Conservation (phyloP, 2,888 invertebrate species). For the Spilarctia lutea region DNA sequence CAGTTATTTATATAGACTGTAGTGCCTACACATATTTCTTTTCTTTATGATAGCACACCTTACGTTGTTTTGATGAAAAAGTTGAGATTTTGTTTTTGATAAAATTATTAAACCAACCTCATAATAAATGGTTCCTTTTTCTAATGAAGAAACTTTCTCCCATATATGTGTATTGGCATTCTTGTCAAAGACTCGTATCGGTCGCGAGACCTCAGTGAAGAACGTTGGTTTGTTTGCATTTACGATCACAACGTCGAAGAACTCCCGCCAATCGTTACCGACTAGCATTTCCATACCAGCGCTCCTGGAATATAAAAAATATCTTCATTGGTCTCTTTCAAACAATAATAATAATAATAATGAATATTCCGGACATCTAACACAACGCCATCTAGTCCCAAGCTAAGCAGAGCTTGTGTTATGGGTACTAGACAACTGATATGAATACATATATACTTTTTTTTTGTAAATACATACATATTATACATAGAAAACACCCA, state of each 20-base stretch:
- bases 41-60: too few species aligned
- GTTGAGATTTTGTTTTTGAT: not conserved
- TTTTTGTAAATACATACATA: too few species aligned
- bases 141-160: conserved; percentile 95
- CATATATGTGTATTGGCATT: conserved; percentile 93
- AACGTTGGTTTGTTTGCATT: conserved; percentile 98
- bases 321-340: not conserved
- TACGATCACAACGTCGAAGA: conserved; percentile 97
- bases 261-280: conserved; percentile 95
- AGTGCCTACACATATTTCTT: too few species aligned
- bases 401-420: too few species aligned
- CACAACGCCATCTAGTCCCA: too few species aligned
- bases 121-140: conserved; percentile 96
- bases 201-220: conserved; percentile 96
- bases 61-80: too few species aligned
- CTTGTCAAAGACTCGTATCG: conserved; percentile 95
- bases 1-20: too few species aligned
- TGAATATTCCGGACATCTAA: too few species aligned
- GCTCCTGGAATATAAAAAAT: conserved; percentile 87
- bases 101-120: conserved; percentile 88
- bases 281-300: conserved; percentile 96
- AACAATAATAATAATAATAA: too few species aligned
- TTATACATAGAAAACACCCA: too few species aligned
- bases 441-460: too few species aligned
- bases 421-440: too few species aligned